Evolutionary conservation across 1,140 invertebrate genomes (phyloP), one percentile per base, ranked within the genome.

Genomic region (Hyles euphorbiae): DNA sequence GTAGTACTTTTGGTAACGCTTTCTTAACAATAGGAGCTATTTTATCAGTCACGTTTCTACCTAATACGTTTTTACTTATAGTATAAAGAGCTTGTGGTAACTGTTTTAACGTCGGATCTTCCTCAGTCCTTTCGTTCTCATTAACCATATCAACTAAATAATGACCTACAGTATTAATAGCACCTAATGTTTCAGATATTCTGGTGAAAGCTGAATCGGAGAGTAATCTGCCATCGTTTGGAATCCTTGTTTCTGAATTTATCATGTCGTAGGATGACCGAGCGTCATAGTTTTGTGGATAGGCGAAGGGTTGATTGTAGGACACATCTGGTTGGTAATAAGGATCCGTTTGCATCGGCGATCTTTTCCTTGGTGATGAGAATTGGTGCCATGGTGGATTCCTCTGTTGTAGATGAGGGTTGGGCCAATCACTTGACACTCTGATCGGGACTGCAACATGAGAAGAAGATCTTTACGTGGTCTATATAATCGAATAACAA

Each of bases 141-240:
- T 70, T 91, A 0, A 90, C 95, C 90, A 95, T 95, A 66, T 96
- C 95, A 0, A 97, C 94, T 53, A 96, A 91, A 74, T 95, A 95
- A 72, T 93, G 92, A 0, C 95, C 95, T 0, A 96, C 94, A 10
- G 95, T 95, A 65, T 96, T 96, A 3, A 96, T 91, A 22, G 94
- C 94, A 58, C 94, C 95, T 6, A 93, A 76, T 3, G 93, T 93
- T 83, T 93, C 93, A 1, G 93, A 92, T 76, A 93, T 93, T 65
- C 88, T 91, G 58, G 90, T 90, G 49, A 93, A 92, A 0, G 92
- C 90, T 3, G 91, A 90, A 10, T 91, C 87, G 6, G 91, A 92
- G 2, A 92, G 74, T 33, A 92, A 65, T 56, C 91, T 81, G 48
- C 85, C 87, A 63, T 85, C 80, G 53, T 83, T 86, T 33, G 74